A percentile compares a stretch with the other conserved stretches of the same genome.
Conservation (phyloP, 2,113 vertebrate species). For the Gorilla gorilla region DNA sequence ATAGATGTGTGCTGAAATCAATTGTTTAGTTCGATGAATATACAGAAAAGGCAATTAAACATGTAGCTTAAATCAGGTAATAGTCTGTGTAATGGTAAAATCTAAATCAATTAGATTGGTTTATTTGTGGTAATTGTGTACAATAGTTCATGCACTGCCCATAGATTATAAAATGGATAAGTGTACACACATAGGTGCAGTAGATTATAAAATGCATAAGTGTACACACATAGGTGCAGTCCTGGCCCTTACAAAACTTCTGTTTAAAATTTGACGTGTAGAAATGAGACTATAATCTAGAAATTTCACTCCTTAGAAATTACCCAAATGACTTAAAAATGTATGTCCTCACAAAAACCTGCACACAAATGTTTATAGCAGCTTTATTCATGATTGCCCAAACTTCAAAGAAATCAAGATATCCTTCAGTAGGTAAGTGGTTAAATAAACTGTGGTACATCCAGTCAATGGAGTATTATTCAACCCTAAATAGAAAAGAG, state of each 20-base stretch:
- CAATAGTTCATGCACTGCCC: not conserved
- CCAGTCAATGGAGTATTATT: not conserved
- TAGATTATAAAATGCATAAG: not conserved
- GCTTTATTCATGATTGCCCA: not conserved
- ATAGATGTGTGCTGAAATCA: not conserved
- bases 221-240: accelerated
- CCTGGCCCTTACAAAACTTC: not conserved
- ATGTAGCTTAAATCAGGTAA: not conserved
- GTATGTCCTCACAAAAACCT: not conserved
- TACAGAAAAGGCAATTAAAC: not conserved
- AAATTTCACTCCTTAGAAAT: not conserved
- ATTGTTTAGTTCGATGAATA: not conserved
- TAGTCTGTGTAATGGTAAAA: not conserved
- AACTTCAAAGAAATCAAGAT: not conserved
- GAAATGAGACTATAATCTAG: not conserved
- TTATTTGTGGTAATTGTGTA: not conserved
- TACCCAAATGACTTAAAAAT: not conserved
- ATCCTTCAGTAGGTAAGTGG: not conserved
- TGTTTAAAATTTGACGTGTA: not conserved
- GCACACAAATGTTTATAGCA: not conserved
- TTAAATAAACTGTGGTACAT: not conserved
- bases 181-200: not conserved
- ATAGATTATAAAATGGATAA: not conserved
- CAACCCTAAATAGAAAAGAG: not conserved
- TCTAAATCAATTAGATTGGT: not conserved